These are phyloP conservation scores for Lepilemur ruficaudatus DNA, from an alignment of 2,797 vertebrate genomes.

Conservation along the genomic window DNA sequence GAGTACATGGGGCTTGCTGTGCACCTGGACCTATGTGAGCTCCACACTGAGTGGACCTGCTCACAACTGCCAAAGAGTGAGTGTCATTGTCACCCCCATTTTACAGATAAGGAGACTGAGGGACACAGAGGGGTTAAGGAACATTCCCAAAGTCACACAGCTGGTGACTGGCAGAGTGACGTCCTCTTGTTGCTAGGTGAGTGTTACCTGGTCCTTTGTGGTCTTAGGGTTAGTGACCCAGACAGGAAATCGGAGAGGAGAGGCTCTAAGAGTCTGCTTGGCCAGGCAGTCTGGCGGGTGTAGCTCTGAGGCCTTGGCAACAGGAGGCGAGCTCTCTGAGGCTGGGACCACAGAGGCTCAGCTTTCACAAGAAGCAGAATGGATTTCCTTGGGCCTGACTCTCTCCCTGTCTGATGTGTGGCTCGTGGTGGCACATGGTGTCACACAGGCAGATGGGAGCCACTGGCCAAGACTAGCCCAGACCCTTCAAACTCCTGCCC, in stretches of 20 bases:
- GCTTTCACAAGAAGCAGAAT: background rate
- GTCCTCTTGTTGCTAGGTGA: background rate
- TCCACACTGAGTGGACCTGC: background rate
- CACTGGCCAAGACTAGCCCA: background rate
- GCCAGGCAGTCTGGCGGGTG: rapidly evolving
- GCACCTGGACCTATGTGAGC: background rate
- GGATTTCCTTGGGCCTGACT: no score
- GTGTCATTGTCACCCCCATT: background rate
- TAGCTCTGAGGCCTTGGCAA: background rate
- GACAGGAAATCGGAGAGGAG: background rate
- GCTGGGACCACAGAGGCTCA: rapidly evolving
- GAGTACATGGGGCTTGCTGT: background rate
- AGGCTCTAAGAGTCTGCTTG: rapidly evolving
- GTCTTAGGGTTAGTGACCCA: background rate
- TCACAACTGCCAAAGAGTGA: background rate
- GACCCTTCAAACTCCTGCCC: rapidly evolving
- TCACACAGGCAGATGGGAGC: background rate
- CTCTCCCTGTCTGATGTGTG: rapidly evolving
- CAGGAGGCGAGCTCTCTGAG: background rate
- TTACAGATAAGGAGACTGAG: background rate
- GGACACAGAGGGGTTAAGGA: background rate
- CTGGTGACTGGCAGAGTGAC: background rate
- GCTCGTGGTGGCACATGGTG: background rate
- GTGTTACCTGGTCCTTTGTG: background rate
- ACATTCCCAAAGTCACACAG: no score